Evolutionary conservation across 2,888 invertebrate genomes (phyloP), one percentile per base, ranked within the genome.

Genomic region (Pherbina coryleti): DNA sequence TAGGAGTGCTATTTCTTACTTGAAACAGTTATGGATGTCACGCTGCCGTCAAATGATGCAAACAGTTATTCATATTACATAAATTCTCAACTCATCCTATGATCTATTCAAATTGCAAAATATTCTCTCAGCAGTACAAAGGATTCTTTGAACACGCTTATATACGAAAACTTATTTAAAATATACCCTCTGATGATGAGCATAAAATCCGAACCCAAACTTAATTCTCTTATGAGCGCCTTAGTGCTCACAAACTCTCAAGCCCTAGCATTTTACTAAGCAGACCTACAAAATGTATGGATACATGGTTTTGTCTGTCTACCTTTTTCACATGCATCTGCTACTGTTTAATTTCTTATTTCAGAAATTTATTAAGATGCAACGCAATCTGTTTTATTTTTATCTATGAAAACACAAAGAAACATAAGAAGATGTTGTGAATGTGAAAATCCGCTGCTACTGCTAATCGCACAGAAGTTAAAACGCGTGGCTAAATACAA

Each of bases 401-500:
- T 19, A 53, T 22, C 62, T 28, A 11, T 9, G 25, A 62, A 34
- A 34, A 31, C 7, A 64, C 31, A 64, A 64, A 64, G 64, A 31
- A 34, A 55, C 9, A 55, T 19, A 11, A 55, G 8, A 55, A 31
- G 11, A 62, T 14, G 5, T 8, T 11, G n/a, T 17, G 37, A 55
- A 75, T 49, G 22, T 22, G 57, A 55, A 77, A 77, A 74, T 74
- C 73, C 73, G 31, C 67, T 37, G 53, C 37, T 70, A 37, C 44
- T 64, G 37, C 72, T 77, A 77, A 77, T 77, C 72, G 67, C 72
- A 37, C 28, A 44, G 67, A 79, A 69, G 72, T 76, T 60, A 73
- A 73, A 69, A 74, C 44, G 31, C 53, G 17, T 49, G 51, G 22
- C 44, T 60, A 11, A 57, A 57, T 19, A 57, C 53, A 53, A 72